Evolutionary conservation across 2,113 vertebrate species (phyloP).

Genomic region (Arenaria interpres): DNA sequence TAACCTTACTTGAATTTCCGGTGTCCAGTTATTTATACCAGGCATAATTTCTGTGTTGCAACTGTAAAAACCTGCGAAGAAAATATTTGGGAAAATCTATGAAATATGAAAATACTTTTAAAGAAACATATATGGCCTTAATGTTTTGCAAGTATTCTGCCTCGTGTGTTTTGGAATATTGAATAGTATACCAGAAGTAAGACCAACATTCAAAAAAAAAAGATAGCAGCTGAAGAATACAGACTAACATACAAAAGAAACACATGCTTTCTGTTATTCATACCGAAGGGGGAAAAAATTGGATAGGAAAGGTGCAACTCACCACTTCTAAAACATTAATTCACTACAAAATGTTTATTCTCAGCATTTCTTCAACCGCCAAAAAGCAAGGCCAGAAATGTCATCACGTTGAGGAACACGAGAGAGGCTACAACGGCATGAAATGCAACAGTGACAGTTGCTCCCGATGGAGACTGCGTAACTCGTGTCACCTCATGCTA

Average conservation of each 20-base stretch:
- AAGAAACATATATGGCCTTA: neutral
- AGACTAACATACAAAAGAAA: neutral
- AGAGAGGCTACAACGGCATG: neutral
- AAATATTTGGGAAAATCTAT: neutral
- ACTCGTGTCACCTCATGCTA: neutral
- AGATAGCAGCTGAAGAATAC: neutral
- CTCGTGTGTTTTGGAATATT: neutral
- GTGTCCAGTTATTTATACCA: slow-evolving; percentile 97
- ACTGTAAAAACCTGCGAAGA: slow-evolving; percentile 90
- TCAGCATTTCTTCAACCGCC: neutral
- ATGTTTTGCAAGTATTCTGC: neutral
- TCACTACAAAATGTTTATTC: neutral
- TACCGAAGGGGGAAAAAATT: neutral
- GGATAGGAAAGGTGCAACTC: neutral
- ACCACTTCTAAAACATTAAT: neutral
- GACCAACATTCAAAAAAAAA: neutral
- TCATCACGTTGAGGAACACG: neutral
- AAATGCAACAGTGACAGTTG: neutral
- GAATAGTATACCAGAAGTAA: neutral
- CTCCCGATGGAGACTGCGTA: neutral
- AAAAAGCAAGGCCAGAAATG: neutral
- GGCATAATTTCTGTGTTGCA: slow-evolving; percentile 99
- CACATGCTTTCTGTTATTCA: neutral
- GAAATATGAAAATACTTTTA: neutral
- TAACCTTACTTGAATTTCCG: slow-evolving; percentile 88